Percentiles rank a stretch among this genome's conserved stretches.
Conservation (phyloP, 2,113 vertebrate species). For the Calidris pugnax region DNA sequence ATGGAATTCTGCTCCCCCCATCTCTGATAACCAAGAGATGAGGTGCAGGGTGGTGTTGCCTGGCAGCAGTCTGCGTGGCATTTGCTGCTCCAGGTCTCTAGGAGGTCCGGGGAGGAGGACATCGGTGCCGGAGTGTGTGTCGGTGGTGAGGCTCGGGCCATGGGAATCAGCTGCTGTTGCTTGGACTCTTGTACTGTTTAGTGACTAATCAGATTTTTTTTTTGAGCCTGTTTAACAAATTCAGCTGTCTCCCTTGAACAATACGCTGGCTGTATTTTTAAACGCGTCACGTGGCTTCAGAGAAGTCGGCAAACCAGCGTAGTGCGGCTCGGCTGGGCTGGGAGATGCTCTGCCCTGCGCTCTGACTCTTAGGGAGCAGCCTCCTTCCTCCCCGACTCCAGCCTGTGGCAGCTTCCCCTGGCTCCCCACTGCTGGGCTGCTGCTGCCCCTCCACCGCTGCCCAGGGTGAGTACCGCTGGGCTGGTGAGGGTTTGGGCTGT, state of each 20-base stretch:
- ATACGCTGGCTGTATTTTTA: constrained; percentile 53
- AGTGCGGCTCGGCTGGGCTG: neutral
- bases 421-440: accelerated
- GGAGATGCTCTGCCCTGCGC: constrained; percentile 35
- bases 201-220: constrained; percentile 71
- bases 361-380: neutral
- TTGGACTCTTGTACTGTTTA: constrained; percentile 38
- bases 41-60: neutral
- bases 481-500: accelerated
- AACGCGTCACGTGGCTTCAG: constrained; percentile 42
- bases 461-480: neutral
- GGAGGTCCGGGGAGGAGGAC: neutral
- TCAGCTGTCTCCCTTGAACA: constrained; percentile 61
- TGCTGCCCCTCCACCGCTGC: neutral
- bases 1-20: neutral
- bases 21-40: neutral
- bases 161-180: constrained; percentile 40
- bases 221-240: constrained; percentile 56
- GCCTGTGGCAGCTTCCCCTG: neutral
- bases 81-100: neutral
- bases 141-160: neutral
- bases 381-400: neutral
- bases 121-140: accelerated
- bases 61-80: neutral
- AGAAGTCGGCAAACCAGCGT: constrained; percentile 26